Evolutionary conservation across 2,888 invertebrate genomes (phyloP).

Genomic region (Morinoia aosen): DNA sequence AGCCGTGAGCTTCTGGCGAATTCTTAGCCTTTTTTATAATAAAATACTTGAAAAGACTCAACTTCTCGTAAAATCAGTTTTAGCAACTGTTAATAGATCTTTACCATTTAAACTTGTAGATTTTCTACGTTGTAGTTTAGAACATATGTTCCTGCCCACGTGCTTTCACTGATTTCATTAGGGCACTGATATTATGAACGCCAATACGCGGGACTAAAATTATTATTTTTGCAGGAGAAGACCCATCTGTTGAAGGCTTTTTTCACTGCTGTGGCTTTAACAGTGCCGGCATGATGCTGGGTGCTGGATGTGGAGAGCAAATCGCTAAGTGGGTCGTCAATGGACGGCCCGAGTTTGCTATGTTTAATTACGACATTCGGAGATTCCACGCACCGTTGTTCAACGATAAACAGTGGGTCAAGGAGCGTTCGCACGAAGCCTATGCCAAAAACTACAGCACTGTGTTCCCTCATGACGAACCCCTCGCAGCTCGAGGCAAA

Average conservation of each 20-base stretch:
- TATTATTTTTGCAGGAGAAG: slow-evolving; percentile 69
- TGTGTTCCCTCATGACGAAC: slow-evolving; percentile 87
- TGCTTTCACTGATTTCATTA: too few species aligned
- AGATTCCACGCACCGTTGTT: slow-evolving; percentile 59
- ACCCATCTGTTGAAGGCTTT: slow-evolving; percentile 76
- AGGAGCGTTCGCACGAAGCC: slow-evolving; percentile 89
- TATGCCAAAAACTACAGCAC: slow-evolving; percentile 88
- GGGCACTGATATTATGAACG: neutral
- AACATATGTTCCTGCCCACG: too few species aligned
- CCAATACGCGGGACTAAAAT: neutral
- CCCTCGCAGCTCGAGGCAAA: slow-evolving; percentile 83
- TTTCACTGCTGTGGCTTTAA: slow-evolving; percentile 92
- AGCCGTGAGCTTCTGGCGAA: too few species aligned
- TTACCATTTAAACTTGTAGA: too few species aligned
- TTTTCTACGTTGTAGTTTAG: too few species aligned
- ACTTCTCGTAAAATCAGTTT: too few species aligned
- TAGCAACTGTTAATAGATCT: too few species aligned
- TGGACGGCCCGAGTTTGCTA: slow-evolving; percentile 86
- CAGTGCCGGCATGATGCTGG: slow-evolving; percentile 92
- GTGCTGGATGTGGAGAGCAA: slow-evolving; percentile 88
- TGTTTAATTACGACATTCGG: slow-evolving; percentile 75
- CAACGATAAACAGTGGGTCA: slow-evolving; percentile 80
- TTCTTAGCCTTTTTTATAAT: too few species aligned
- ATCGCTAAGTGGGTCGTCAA: slow-evolving; percentile 87
- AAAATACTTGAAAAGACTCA: too few species aligned